These are phyloP conservation scores for Megalops cyprinoides DNA, from an alignment of 2,797 vertebrate genomes.

Conservation along the genomic window DNA sequence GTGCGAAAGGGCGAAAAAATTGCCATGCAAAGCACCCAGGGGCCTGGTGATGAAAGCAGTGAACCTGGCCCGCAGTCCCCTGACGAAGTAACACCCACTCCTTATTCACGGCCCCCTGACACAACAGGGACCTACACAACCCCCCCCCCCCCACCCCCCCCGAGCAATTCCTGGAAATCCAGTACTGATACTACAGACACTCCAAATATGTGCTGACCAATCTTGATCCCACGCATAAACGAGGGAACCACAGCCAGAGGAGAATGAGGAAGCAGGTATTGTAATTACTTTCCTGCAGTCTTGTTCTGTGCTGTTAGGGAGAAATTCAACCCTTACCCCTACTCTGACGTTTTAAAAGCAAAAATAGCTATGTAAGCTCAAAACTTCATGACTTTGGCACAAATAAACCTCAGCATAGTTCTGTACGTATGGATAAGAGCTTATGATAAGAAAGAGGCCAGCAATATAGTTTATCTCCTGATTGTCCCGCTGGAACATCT, in stretches of 20 bases:
- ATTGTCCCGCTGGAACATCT: neutral
- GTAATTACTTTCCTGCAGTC: neutral
- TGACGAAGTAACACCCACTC: conserved; percentile 7
- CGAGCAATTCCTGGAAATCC: conserved; percentile 2
- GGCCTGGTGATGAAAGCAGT: neutral
- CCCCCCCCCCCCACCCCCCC: neutral
- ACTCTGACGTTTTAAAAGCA: neutral
- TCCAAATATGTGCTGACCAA: neutral
- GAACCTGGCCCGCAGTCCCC: neutral
- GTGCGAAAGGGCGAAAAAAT: neutral
- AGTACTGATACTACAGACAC: neutral
- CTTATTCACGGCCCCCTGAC: neutral
- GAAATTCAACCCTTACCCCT: neutral
- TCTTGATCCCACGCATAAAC: neutral
- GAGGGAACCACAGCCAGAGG: neutral
- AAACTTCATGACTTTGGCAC: neutral
- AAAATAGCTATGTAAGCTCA: neutral
- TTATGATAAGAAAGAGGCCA: neutral
- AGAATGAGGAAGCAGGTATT: conserved; percentile 4
- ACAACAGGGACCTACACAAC: neutral
- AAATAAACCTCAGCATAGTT: no score
- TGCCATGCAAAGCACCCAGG: neutral
- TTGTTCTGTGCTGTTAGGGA: neutral
- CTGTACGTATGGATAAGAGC: neutral
- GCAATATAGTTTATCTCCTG: neutral